Evolutionary conservation across 2,888 invertebrate species (phyloP).

Genomic region (Caenorhabditis doughertyi): DNA sequence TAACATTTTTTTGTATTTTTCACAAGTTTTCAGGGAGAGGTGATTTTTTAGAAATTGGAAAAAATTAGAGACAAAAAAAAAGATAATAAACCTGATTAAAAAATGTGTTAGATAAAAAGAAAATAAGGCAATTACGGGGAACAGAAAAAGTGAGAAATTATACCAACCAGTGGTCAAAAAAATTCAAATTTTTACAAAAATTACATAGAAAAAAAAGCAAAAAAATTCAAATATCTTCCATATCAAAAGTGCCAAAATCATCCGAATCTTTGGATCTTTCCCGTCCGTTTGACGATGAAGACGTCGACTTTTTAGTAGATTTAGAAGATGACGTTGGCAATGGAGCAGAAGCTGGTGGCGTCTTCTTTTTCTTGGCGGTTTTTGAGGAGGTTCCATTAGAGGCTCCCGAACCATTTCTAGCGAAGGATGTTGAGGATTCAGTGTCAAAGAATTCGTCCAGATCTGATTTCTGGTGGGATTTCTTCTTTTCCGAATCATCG

Average conservation of each 20-base stretch:
- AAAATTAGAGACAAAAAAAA: neutral
- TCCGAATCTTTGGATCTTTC: slow-evolving; percentile 34
- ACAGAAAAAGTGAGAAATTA: slow-evolving; percentile 30
- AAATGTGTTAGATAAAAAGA: slow-evolving; percentile 6
- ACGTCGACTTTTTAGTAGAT: neutral
- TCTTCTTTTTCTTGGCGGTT: slow-evolving; percentile 44
- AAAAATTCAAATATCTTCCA: slow-evolving; percentile 41
- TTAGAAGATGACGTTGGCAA: neutral
- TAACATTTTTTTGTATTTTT: slow-evolving; percentile 41
- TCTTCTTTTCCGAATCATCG: slow-evolving; percentile 11
- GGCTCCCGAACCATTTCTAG: slow-evolving; percentile 7
- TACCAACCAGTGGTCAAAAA: slow-evolving; percentile 60
- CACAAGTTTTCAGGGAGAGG: slow-evolving; percentile 16
- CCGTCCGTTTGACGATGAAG: slow-evolving; percentile 2
- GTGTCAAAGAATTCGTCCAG: slow-evolving; percentile 64
- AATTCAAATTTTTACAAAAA: slow-evolving; percentile 15
- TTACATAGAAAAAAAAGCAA: slow-evolving; percentile 10
- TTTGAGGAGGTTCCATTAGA: slow-evolving; percentile 10
- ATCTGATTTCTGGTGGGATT: neutral
- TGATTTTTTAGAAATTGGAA: slow-evolving; percentile 4
- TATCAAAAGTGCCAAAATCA: slow-evolving; percentile 53
- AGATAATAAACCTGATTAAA: slow-evolving; percentile 15
- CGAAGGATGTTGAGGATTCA: slow-evolving; percentile 41
- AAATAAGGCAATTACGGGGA: slow-evolving; percentile 32
- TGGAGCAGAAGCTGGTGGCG: slow-evolving; percentile 39